phyloP scores from a whole-genome alignment of 2,888 invertebrate species.

The Drosophila antonietae region DNA sequence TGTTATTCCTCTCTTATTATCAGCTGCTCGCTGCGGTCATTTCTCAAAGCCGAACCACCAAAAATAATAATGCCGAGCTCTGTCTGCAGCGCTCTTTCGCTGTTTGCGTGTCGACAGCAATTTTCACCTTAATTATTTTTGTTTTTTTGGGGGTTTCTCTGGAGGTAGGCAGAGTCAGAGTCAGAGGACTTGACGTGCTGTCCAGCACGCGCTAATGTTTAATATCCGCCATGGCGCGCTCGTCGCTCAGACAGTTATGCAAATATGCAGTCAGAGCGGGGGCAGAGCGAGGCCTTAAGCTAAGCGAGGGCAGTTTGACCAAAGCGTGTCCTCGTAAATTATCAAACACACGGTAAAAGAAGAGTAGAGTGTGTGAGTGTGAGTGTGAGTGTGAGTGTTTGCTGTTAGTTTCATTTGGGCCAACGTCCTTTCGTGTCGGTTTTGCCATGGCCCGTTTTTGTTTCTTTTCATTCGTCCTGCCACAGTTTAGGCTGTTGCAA shows the following conservation, averaged over 20 bases:
- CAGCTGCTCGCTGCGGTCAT: constrained; percentile 64
- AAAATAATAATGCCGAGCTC: constrained; percentile 30
- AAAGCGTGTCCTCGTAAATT: constrained; percentile 76
- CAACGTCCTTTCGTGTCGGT: constrained; percentile 72
- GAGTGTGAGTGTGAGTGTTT: constrained; percentile 34
- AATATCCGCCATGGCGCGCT: constrained; percentile 66
- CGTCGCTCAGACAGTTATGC: constrained; percentile 70
- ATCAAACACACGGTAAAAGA: constrained; percentile 41
- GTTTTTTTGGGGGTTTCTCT: constrained; percentile 22
- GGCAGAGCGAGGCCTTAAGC: not conserved
- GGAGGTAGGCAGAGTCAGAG: not conserved
- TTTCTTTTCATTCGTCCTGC: constrained; percentile 6
- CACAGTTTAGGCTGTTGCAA: constrained; percentile 45
- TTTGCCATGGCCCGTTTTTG: constrained; percentile 62
- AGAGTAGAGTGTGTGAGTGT: constrained; percentile 30
- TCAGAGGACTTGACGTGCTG: constrained; percentile 48
- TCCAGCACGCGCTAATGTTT: constrained; percentile 79
- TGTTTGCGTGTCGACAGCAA: constrained; percentile 76
- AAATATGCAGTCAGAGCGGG: constrained; percentile 68
- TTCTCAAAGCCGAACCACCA: constrained; percentile 56
- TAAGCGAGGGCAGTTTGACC: constrained; percentile 53
- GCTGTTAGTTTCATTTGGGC: constrained; percentile 69
- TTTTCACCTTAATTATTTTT: constrained; percentile 80
- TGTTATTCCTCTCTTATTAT: constrained; percentile 36
- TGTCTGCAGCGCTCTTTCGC: constrained; percentile 1